A percentile compares a stretch with the other conserved stretches of the same genome.
These are phyloP conservation scores for Rhinogobius similis DNA, from an alignment of 2,113 vertebrate species.

Conservation along the genomic window DNA sequence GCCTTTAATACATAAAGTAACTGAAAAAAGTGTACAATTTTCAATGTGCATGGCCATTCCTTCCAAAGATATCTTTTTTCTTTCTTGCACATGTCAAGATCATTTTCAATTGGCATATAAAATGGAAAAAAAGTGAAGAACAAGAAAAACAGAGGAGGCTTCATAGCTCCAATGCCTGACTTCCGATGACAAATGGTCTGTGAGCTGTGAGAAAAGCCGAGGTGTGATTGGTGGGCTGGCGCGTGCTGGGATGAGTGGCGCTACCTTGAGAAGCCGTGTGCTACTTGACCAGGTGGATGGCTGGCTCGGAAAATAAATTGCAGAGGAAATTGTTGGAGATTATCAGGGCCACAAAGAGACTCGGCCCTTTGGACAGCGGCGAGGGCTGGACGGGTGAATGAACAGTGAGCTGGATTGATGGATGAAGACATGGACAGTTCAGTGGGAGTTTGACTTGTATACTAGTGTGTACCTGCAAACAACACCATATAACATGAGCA, in stretches of 20 bases:
- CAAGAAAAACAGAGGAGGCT: conserved; percentile 17
- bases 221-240: conserved; percentile 58
- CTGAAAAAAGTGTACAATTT: too few species aligned
- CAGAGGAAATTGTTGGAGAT: conserved; percentile 75
- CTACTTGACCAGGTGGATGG: conserved; percentile 74
- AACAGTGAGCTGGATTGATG: conserved; percentile 65
- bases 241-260: conserved; percentile 69
- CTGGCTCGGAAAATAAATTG: conserved; percentile 75
- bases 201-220: conserved; percentile 22
- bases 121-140: background rate
- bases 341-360: conserved; percentile 75
- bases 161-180: conserved; percentile 2
- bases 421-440: conserved; percentile 55
- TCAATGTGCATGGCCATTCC: background rate
- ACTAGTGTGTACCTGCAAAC: conserved; percentile 5
- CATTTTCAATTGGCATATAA: background rate
- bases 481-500: background rate
- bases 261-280: conserved; percentile 72
- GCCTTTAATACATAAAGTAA: too few species aligned
- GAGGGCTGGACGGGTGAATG: conserved; percentile 65
- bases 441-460: conserved; percentile 40
- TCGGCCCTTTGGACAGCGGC: conserved; percentile 63
- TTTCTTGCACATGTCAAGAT: background rate
- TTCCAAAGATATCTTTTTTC: background rate
- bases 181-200: conserved; percentile 45